Evolutionary conservation across 2,888 invertebrate genomes (phyloP), one percentile per base, ranked within the genome.

Genomic region (Iphiclides podalirius): DNA sequence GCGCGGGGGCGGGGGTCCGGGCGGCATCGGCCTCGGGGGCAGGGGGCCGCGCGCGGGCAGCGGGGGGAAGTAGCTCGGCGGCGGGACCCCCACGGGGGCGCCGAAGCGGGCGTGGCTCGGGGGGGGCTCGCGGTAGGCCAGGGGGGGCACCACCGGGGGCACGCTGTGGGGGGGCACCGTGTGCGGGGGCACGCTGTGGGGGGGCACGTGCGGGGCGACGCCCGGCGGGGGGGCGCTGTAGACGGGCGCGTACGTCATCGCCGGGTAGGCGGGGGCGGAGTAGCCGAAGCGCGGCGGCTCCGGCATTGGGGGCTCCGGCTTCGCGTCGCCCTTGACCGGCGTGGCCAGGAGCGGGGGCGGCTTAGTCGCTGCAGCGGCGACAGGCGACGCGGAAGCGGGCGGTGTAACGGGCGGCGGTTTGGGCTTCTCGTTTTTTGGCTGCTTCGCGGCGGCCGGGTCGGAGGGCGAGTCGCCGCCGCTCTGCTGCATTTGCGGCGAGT

Each of bases 401-500:
- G 88, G 87, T 72, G 89, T 87, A 81, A 73, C 64, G 63, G 84
- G 81, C 63, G 71, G 76, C 64, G 90, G 86, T 63, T 80, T 82
- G 4, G n/a, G n/a, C 66, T 90, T 90, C 61, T 90, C 91, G 70
- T 90, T 91, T 82, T 91, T 91, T 72, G 90, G 78, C 57, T 72
- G 64, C 70, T 84, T 84, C 2, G 53, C 39, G 1, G 66, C 54
- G 0, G 88, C 68, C 15, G n/a, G n/a, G 23, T 91, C 77, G 0
- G 93, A 94, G 1, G 95, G 95, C 57, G 95, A 92, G 47, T 94
- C 93, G 0, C 91, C 90, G 9, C 92, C 91, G 7, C 90, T 81
- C 0, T 86, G 79, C 58, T 92, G 90, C 42, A 90, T 90, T 55
- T 94, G 91, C 61, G 94, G 93, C 0, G 96, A 95, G 81, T 98